These are phyloP conservation scores for Megaleporinus macrocephalus DNA, from an alignment of 2,113 vertebrate genomes.

Conservation along the genomic window DNA sequence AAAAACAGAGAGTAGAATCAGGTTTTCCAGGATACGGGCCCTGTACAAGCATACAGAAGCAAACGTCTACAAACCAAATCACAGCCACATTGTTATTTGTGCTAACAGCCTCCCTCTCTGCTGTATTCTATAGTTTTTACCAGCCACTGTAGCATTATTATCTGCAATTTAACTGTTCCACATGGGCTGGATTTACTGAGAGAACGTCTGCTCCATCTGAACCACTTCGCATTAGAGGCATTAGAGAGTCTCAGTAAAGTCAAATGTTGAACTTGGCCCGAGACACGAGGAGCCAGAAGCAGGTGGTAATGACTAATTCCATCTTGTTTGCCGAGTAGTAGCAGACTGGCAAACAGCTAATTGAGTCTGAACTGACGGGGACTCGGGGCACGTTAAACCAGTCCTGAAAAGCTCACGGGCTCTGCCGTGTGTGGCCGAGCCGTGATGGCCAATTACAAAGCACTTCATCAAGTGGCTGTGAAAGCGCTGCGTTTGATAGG, in stretches of 20 bases:
- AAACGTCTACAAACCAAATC: too few relatives aligned
- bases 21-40: too few relatives aligned
- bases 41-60: too few relatives aligned
- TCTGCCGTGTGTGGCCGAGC: not conserved
- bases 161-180: not conserved
- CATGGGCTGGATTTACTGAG: not conserved
- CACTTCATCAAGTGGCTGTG: conserved; percentile 20
- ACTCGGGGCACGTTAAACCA: not conserved
- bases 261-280: not conserved
- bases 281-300: not conserved
- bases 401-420: conserved; percentile 17
- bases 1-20: too few relatives aligned
- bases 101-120: too few relatives aligned
- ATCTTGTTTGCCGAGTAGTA: not conserved
- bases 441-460: conserved; percentile 8
- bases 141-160: not conserved
- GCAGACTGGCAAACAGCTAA: conserved; percentile 32
- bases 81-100: too few relatives aligned
- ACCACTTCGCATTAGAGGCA: not conserved
- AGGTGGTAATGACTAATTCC: conserved; percentile 34
- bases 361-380: conserved; percentile 3
- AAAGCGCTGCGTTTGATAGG: not conserved
- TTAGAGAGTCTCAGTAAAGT: conserved; percentile 13
- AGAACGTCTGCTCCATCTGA: not conserved
- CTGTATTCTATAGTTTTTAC: too few relatives aligned